phyloP scores from a whole-genome alignment of 2,888 invertebrate genomes.

The Oxystoma pomonae region DNA sequence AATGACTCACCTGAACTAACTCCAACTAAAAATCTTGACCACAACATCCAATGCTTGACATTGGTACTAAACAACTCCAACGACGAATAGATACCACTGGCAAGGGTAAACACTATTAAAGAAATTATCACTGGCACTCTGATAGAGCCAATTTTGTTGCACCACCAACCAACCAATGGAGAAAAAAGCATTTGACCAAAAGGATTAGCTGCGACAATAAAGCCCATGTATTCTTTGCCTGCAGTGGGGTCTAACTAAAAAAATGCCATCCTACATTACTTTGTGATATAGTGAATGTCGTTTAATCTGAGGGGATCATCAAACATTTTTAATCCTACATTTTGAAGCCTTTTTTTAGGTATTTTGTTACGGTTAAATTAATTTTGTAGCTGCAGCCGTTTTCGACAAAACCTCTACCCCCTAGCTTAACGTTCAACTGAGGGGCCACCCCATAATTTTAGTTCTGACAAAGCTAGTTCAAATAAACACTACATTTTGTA shows the following conservation, averaged over 20 bases:
- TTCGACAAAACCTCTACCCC: too few relatives aligned
- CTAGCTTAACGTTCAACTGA: too few relatives aligned
- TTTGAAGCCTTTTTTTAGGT: not conserved
- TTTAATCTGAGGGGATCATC: too few relatives aligned
- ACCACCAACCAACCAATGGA: slow-evolving; percentile 81
- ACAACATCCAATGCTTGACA: slow-evolving; percentile 68
- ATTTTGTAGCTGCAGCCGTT: too few relatives aligned
- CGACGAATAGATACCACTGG: slow-evolving; percentile 71
- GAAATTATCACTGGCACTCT: slow-evolving; percentile 68
- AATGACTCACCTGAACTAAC: slow-evolving; percentile 68
- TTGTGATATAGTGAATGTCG: too few relatives aligned
- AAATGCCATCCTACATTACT: too few relatives aligned
- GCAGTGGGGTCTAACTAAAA: slow-evolving; percentile 71
- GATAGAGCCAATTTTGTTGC: slow-evolving; percentile 68
- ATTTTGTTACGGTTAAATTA: too few relatives aligned
- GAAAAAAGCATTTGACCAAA: slow-evolving; percentile 84
- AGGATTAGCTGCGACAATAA: slow-evolving; percentile 82
- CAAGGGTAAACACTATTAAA: slow-evolving; percentile 65
- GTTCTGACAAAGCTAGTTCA: too few relatives aligned
- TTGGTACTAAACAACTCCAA: slow-evolving; percentile 65
- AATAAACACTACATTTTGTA: too few relatives aligned
- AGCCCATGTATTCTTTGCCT: slow-evolving; percentile 78
- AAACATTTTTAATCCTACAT: too few relatives aligned
- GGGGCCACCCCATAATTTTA: too few relatives aligned
- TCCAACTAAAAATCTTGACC: slow-evolving; percentile 74